These are phyloP conservation scores for Saccostrea cuccullata DNA, from an alignment of 1,140 invertebrate genomes.

Conservation along the genomic window DNA sequence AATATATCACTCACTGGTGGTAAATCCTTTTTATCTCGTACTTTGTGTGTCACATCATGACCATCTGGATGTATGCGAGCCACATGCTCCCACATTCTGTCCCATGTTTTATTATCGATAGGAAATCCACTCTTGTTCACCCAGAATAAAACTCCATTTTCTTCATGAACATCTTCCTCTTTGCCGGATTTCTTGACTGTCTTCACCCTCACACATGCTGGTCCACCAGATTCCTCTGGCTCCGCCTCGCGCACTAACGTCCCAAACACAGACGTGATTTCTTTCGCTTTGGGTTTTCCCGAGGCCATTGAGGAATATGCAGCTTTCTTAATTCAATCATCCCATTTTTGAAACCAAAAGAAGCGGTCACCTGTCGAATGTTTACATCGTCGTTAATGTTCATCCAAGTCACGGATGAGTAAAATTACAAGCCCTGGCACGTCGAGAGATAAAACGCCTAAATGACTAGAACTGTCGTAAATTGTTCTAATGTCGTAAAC, in stretches of 20 bases:
- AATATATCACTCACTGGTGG: constrained; percentile 63
- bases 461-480: constrained; percentile 17
- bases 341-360: neutral
- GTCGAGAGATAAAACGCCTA: neutral
- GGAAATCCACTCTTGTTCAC: constrained; percentile 78
- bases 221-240: constrained; percentile 56
- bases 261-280: constrained; percentile 38
- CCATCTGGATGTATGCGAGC: constrained; percentile 76
- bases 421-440: neutral
- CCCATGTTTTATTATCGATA: constrained; percentile 76
- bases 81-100: constrained; percentile 78
- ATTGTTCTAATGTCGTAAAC: neutral
- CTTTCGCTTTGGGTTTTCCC: constrained; percentile 42
- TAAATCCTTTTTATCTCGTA: constrained; percentile 62
- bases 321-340: neutral
- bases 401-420: neutral
- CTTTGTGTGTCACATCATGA: constrained; percentile 64
- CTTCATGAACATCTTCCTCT: constrained; percentile 70
- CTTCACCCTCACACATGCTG: constrained; percentile 43
- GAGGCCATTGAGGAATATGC: neutral
- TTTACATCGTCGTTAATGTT: constrained; percentile 58
- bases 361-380: constrained; percentile 35
- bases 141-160: constrained; percentile 77
- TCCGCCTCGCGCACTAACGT: constrained; percentile 45
- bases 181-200: constrained; percentile 48